Base-by-base conservation (phyloP, 2,888 invertebrate genomes). In the Synergus gifuensis region DNA sequence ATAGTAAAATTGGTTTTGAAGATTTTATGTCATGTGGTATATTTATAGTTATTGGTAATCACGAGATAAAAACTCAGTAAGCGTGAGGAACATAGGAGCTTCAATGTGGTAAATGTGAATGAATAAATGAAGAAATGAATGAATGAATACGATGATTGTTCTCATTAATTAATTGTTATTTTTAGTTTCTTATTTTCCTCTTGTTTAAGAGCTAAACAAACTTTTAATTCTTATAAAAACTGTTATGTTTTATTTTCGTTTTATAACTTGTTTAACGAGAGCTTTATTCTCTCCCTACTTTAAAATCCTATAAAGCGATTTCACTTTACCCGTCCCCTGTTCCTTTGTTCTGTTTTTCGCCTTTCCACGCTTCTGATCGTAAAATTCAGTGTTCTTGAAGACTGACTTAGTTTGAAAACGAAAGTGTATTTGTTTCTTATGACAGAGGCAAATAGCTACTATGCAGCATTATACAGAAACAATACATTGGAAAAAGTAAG, bases 401-500 rank as follows among this genome's bases (percentile, higher is more conserved):
- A 8, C 8, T 2, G n/a, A 54, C 54, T 54, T 54, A 54, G 54
- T 54, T 54, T 64, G 8, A 11, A 69, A 36, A 22, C 60, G 16
- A 76, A 42, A 79, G 44, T 73, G 58, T 62, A 42, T 67, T 54
- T 14, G 8, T n/a, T 54, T 8, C 54, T 54, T n/a, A 54, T n/a
- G 2, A 54, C 2, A 9, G 46, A 54, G 14, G 54, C n/a, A n/a
- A 54, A 54, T 8, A n/a, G n/a, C n/a, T 54, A n/a, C n/a, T 54
- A n/a, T 77, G 76, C 60, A 60, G 14, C 42, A 42, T n/a, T 22
- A 66, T 79, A 46, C 49, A 76, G 76, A 63, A 28, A 76, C 64
- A 16, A 64, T 16, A 7, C 36, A 9, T 16, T 9, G 18, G 16
- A 22, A 9, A 14, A 64, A 64, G 18, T 22, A 22, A 18, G 22